These are phyloP conservation scores for Ambastaia sidthimunki DNA, from an alignment of 2,797 vertebrate genomes.

Conservation along the genomic window DNA sequence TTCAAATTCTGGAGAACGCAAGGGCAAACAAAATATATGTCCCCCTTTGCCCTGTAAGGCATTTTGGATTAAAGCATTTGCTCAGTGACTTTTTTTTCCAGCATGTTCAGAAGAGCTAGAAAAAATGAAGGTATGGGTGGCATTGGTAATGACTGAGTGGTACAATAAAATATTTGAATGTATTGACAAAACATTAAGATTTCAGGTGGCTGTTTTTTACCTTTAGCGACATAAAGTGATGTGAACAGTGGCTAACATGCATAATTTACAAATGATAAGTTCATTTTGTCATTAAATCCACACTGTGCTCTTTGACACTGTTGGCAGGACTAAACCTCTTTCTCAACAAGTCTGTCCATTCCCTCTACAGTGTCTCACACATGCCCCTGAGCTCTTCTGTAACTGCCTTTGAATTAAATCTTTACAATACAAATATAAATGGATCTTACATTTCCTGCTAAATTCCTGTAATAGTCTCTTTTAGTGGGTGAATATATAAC, in stretches of 20 bases:
- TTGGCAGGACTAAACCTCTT: background rate
- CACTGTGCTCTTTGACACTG: background rate
- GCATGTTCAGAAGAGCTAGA: background rate
- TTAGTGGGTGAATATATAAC: background rate
- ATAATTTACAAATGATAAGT: background rate
- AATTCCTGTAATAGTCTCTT: background rate
- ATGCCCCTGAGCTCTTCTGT: constrained; percentile 14
- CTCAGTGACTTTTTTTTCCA: background rate
- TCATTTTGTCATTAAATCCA: background rate
- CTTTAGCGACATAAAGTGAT: background rate
- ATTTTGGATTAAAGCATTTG: background rate
- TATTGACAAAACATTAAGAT: too few species aligned
- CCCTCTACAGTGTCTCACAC: too few species aligned
- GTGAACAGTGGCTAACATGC: background rate
- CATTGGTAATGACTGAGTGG: too few species aligned
- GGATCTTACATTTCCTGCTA: background rate
- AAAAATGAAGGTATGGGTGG: too few species aligned
- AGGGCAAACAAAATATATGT: background rate
- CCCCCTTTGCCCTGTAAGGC: background rate
- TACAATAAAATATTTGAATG: too few species aligned
- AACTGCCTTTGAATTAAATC: constrained; percentile 34
- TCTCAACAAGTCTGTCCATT: background rate
- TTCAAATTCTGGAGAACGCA: background rate
- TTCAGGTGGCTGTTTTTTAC: too few species aligned
- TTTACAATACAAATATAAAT: constrained; percentile 29